Evolutionary conservation across 2,797 vertebrate genomes (phyloP).

Genomic region (Acropternis orthonyx): DNA sequence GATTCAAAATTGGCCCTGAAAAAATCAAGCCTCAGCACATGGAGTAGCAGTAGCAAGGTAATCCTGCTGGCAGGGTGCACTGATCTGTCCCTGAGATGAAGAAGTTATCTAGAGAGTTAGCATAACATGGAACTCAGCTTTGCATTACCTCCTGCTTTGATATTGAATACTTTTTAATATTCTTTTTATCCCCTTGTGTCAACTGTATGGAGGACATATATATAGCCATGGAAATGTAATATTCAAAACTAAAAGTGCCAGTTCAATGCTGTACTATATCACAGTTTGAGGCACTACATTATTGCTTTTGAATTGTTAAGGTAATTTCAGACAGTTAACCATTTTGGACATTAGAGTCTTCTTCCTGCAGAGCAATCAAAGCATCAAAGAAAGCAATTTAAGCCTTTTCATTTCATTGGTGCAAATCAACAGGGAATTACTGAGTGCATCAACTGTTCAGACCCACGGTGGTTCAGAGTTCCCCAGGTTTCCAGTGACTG

Average conservation of each 20-base stretch:
- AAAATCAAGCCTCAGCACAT: background rate
- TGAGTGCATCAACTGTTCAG: background rate
- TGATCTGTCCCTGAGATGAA: background rate
- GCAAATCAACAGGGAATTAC: background rate
- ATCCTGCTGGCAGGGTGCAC: background rate
- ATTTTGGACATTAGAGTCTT: background rate
- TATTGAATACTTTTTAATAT: background rate
- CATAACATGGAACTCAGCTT: background rate
- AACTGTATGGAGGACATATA: background rate
- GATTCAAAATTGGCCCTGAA: background rate
- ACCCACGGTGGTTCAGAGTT: background rate
- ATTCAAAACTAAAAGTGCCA: background rate
- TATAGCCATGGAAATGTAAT: background rate
- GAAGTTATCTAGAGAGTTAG: background rate
- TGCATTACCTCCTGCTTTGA: background rate
- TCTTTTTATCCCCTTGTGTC: background rate
- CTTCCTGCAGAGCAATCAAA: slow-evolving; percentile 2
- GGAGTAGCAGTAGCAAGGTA: background rate
- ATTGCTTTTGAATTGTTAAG: background rate
- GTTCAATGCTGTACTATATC: background rate
- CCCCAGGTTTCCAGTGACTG: background rate
- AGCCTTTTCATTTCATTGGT: background rate
- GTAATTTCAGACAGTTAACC: background rate
- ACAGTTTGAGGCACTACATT: background rate
- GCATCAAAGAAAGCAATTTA: background rate